Evolutionary conservation across 2,888 invertebrate species (phyloP).

Genomic region (Stegophylla sp.): DNA sequence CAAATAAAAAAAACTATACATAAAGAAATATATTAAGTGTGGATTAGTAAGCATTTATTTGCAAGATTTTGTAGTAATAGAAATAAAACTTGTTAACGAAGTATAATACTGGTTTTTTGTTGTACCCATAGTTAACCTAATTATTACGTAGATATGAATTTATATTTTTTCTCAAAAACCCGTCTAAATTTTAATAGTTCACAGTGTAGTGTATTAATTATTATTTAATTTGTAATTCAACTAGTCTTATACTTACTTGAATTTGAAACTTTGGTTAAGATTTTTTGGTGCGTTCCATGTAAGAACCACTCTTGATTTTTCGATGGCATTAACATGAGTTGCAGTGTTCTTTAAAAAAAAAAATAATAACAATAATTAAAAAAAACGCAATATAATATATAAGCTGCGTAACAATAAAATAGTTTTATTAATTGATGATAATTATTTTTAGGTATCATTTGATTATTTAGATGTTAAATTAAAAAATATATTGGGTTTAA

Average conservation of each 20-base stretch:
- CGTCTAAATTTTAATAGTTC: neutral
- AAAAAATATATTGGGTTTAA: too few species aligned
- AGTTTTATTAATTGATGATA: too few species aligned
- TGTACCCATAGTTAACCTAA: neutral
- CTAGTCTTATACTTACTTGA: constrained; percentile 68
- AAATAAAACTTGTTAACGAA: neutral
- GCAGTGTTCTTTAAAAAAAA: constrained; percentile 69
- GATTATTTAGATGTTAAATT: too few species aligned
- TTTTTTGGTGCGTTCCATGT: constrained; percentile 74
- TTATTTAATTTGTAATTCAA: neutral
- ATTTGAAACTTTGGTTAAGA: constrained; percentile 71
- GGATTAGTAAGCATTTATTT: neutral
- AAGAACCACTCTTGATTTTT: constrained; percentile 68
- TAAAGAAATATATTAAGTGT: neutral
- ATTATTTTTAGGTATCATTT: too few species aligned
- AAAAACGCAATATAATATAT: too few species aligned
- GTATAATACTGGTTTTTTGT: constrained; percentile 15
- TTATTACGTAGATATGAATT: neutral
- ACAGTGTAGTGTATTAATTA: neutral
- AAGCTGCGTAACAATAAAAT: too few species aligned
- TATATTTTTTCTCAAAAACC: neutral
- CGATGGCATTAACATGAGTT: constrained; percentile 73
- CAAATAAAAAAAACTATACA: neutral
- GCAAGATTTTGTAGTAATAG: neutral
- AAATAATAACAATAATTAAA: neutral